These are phyloP conservation scores for Manis pentadactyla DNA, from an alignment of 2,797 vertebrate genomes.

Conservation along the genomic window DNA sequence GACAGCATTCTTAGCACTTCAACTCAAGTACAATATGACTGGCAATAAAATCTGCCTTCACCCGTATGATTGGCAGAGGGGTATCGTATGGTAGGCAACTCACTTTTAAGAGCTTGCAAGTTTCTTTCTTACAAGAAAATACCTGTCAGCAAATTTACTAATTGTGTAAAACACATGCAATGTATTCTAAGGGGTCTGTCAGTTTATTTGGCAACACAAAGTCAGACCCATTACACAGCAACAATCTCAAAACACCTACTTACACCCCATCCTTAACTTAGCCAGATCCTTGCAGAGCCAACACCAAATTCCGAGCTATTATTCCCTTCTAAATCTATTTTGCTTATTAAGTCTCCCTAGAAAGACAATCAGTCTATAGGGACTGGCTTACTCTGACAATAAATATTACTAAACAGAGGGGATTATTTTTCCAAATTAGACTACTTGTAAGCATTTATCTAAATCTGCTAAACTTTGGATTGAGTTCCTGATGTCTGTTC, in stretches of 20 bases:
- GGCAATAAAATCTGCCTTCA: slow-evolving; percentile 75
- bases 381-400: slow-evolving; percentile 19
- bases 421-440: slow-evolving; percentile 69
- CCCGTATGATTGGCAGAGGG: slow-evolving; percentile 72
- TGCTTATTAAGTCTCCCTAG: slow-evolving; percentile 48
- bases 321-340: slow-evolving; percentile 51
- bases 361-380: slow-evolving; percentile 63
- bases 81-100: slow-evolving; percentile 25
- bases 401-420: slow-evolving; percentile 30
- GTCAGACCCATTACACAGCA: neutral
- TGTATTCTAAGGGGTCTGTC: neutral
- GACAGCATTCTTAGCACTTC: slow-evolving; percentile 78
- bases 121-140: neutral
- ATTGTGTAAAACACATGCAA: slow-evolving; percentile 33
- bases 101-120: neutral
- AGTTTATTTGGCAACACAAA: slow-evolving; percentile 46
- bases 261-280: neutral
- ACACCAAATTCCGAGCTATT: neutral
- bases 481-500: slow-evolving; percentile 61
- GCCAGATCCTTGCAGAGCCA: neutral
- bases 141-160: slow-evolving; percentile 39
- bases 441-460: slow-evolving; percentile 78
- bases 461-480: slow-evolving; percentile 78
- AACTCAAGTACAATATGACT: slow-evolving; percentile 64
- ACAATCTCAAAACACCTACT: slow-evolving; percentile 14